Conservation (phyloP, 2,888 invertebrate species). For the Spialia ferax region DNA sequence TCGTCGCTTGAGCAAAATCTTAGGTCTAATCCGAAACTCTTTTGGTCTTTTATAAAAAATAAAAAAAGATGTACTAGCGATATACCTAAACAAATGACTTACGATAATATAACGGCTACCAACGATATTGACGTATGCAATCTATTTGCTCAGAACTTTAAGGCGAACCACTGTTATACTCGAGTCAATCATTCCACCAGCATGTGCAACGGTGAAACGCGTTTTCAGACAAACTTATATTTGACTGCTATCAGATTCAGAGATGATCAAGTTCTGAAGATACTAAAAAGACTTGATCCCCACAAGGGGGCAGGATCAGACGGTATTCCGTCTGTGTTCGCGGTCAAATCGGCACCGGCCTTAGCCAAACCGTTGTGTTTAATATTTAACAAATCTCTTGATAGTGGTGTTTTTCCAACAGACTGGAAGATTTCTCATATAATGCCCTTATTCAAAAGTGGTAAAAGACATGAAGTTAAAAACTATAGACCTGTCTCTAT, state of each 20-base stretch:
- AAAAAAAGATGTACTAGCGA: background rate
- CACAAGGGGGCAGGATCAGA: conserved; percentile 16
- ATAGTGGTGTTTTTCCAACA: conserved; percentile 5
- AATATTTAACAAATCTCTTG: conserved; percentile 12
- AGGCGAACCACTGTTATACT: background rate
- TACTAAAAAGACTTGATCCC: conserved; percentile 28
- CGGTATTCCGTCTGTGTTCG: conserved; percentile 16
- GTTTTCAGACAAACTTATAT: background rate
- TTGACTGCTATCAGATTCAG: conserved; percentile 9
- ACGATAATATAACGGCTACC: conserved; percentile 4
- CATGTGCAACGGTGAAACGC: background rate
- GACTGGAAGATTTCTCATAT: background rate
- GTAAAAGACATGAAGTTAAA: background rate
- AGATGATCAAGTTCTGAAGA: conserved; percentile 23
- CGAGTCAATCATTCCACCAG: background rate
- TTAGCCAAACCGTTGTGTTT: background rate
- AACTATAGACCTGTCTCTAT: conserved; percentile 13
- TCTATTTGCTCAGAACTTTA: conserved; percentile 22
- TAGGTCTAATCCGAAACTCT: background rate
- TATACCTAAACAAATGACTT: background rate
- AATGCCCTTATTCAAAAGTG: conserved; percentile 12
- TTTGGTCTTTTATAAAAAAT: conserved; percentile 4
- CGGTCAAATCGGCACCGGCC: background rate
- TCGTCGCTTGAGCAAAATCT: background rate
- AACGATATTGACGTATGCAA: conserved; percentile 7